phyloP scores from a whole-genome alignment of 2,113 vertebrate genomes.

The Scomber colias region DNA sequence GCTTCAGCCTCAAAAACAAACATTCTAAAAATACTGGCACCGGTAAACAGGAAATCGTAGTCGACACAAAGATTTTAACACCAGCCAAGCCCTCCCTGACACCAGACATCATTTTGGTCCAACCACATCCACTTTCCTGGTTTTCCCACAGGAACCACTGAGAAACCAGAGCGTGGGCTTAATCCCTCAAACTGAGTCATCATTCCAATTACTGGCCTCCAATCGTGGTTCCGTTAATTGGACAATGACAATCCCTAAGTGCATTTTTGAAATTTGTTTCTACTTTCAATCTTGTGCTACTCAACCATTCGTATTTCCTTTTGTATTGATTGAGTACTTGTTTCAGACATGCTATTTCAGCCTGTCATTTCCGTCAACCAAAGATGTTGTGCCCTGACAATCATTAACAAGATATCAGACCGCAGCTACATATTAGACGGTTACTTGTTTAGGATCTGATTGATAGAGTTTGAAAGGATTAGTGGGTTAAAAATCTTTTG shows the following conservation, averaged over 20 bases:
- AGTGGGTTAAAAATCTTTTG: constrained; percentile 41
- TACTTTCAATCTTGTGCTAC: background rate
- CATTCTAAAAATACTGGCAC: constrained; percentile 56
- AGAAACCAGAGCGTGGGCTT: constrained; percentile 42
- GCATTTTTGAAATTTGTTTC: background rate
- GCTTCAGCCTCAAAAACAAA: constrained; percentile 56
- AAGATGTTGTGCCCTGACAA: background rate
- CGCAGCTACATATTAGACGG: background rate
- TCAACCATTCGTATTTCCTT: background rate
- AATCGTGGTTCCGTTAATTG: too few relatives aligned
- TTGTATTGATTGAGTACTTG: background rate
- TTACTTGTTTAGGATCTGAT: constrained; percentile 29
- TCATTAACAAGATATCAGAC: constrained; percentile 51
- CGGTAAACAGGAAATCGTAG: constrained; percentile 72
- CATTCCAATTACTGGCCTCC: constrained; percentile 2
- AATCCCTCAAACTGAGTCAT: constrained; percentile 9
- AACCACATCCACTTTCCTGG: constrained; percentile 71
- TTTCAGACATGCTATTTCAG: background rate
- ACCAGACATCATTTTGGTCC: constrained; percentile 68
- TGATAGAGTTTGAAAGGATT: constrained; percentile 50
- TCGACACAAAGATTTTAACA: constrained; percentile 63
- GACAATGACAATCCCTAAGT: too few relatives aligned
- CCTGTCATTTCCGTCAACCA: background rate
- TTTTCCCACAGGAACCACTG: constrained; percentile 56
- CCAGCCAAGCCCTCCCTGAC: constrained; percentile 46